These are phyloP conservation scores for Melipona beecheii DNA, from an alignment of 2,888 invertebrate genomes.

Conservation along the genomic window DNA sequence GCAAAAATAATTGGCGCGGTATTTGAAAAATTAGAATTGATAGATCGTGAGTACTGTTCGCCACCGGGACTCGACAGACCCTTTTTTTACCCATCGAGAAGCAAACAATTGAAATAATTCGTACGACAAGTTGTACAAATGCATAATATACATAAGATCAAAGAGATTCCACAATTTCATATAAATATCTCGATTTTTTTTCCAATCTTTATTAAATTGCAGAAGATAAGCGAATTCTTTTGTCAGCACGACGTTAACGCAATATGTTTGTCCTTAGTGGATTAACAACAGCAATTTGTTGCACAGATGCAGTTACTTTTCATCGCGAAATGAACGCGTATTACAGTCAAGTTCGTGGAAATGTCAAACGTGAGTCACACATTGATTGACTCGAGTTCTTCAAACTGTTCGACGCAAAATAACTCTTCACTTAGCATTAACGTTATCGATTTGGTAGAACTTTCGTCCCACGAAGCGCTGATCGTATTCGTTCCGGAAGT, in stretches of 20 bases:
- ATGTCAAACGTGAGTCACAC: constrained; percentile 9
- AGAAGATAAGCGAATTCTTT: neutral
- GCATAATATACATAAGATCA: neutral
- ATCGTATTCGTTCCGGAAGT: neutral
- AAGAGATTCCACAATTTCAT: neutral
- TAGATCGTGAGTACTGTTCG: neutral
- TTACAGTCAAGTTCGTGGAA: constrained; percentile 7
- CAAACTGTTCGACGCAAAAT: neutral
- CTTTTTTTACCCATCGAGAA: neutral
- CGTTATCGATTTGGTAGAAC: neutral
- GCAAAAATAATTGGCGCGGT: neutral
- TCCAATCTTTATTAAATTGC: neutral
- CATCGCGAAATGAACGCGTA: neutral
- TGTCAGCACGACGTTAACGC: neutral
- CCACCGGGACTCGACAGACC: too few species aligned
- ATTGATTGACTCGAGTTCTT: neutral
- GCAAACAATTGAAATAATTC: neutral
- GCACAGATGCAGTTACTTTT: neutral
- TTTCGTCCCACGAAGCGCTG: neutral
- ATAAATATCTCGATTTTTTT: neutral
- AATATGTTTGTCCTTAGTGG: neutral
- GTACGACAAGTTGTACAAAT: neutral
- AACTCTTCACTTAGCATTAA: constrained; percentile 6
- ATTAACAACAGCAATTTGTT: neutral
- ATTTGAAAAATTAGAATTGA: neutral